Conservation (phyloP, 2,797 vertebrate genomes). For the Epinephelus coioides region DNA sequence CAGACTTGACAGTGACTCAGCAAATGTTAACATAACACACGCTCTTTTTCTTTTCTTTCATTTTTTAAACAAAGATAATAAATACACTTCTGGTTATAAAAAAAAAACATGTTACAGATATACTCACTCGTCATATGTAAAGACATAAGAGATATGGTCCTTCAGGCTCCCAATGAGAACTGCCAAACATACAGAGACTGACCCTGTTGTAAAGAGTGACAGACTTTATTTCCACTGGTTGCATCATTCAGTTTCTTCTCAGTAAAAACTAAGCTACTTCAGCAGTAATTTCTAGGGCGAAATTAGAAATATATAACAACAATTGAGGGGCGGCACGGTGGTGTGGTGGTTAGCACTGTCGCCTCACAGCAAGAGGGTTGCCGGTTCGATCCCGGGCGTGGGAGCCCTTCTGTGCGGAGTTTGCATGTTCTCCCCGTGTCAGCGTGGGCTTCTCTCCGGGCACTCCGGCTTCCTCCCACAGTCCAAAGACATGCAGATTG, state of each 20-base stretch:
- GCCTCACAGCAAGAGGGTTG: too few relatives aligned
- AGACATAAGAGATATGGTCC: conserved; percentile 87
- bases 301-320: neutral
- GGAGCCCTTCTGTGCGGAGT: too few relatives aligned
- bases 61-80: neutral
- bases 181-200: conserved; percentile 75
- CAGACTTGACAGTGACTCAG: neutral
- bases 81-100: conserved; percentile 1
- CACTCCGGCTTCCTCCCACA: too few relatives aligned
- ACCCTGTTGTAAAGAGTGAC: conserved; percentile 63
- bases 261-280: neutral
- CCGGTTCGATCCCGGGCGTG: too few relatives aligned
- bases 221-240: neutral
- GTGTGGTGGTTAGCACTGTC: too few relatives aligned
- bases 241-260: neutral
- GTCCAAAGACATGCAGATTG: too few relatives aligned
- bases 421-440: too few relatives aligned
- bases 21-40: neutral
- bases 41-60: too few relatives aligned
- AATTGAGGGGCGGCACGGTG: too few relatives aligned
- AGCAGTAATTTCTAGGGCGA: neutral
- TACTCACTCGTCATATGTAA: conserved; percentile 90
- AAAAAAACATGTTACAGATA: neutral
- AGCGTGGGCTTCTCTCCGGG: too few relatives aligned
- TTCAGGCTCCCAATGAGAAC: conserved; percentile 75